These are phyloP conservation scores for Pangasianodon hypophthalmus DNA, from an alignment of 2,113 vertebrate species.

Conservation along the genomic window DNA sequence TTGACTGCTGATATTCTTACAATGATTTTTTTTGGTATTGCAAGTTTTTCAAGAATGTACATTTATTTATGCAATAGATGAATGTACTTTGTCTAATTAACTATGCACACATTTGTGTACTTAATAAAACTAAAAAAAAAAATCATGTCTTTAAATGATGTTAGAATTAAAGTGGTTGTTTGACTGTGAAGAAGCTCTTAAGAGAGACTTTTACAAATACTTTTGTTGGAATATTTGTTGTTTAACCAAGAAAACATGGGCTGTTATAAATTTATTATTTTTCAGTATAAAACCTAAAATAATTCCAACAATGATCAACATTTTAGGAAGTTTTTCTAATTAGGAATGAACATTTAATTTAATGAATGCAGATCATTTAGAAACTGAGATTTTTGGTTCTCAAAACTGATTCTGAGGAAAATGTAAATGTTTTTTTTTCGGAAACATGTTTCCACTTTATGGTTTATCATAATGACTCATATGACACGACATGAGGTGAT, in stretches of 20 bases:
- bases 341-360: neutral
- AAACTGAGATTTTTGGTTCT: neutral
- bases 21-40: neutral
- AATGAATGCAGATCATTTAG: neutral
- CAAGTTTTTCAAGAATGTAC: neutral
- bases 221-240: neutral
- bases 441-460: neutral
- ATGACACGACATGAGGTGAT: neutral
- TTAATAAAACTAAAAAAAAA: too few species aligned
- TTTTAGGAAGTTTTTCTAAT: neutral
- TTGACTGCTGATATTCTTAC: neutral
- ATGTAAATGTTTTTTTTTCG: neutral
- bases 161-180: neutral
- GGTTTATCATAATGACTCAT: too few species aligned
- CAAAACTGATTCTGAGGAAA: neutral
- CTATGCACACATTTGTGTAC: neutral
- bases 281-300: neutral
- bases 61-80: neutral
- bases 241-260: too few species aligned
- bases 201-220: too few species aligned
- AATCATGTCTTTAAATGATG: too few species aligned
- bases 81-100: neutral
- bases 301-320: neutral
- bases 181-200: neutral
- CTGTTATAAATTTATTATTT: neutral